Evolutionary conservation across 2,797 vertebrate genomes (phyloP), one percentile per base, ranked within the genome.

Genomic region (Sandelia bainsii): DNA sequence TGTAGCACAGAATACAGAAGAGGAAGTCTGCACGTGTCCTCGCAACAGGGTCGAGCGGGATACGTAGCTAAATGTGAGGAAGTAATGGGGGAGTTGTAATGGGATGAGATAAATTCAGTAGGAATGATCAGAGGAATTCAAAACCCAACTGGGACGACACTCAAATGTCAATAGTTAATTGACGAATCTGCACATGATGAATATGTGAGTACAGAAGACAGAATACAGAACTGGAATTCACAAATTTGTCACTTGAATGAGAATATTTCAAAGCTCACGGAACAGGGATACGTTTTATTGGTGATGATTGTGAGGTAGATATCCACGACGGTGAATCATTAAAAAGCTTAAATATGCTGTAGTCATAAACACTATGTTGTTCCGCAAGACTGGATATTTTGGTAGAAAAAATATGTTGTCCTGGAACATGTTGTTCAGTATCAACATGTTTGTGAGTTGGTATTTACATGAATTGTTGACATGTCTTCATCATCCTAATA

Each of bases 81-180:
- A 45, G 53, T 56, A 48, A 67, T 19, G 64, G 69, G 19, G 42
- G 54, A 53, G 63, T 64, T 11, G 51, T 1, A 45, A 53, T 17
- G 51, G 50, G 39, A 70, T 11, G 56, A 54, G 52, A 77, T 57
- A 13, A 76, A 68, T 67, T 68, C 46, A 50, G 59, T 63, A 46
- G 67, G 62, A 80, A 68, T 19, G 44, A 71, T 68, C 1, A 9
- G 39, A 34, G 57, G 66, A 6, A 57, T 52, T 72, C 32, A 54
- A 61, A 75, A 19, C 12, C 61, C 59, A 20, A 52, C 64, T 10
- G 70, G 77, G 74, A 29, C 52, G 3, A 16, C 42, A 13, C 46
- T 50, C 25, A 62, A 64, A 81, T 67, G 69, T 71, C 70, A 72
- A 9, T 13, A 60, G 27, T 37, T 62, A 19, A 80, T 22, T 62